phyloP scores from a whole-genome alignment of 2,113 vertebrate species.

The Protomyctophum bolini region DNA sequence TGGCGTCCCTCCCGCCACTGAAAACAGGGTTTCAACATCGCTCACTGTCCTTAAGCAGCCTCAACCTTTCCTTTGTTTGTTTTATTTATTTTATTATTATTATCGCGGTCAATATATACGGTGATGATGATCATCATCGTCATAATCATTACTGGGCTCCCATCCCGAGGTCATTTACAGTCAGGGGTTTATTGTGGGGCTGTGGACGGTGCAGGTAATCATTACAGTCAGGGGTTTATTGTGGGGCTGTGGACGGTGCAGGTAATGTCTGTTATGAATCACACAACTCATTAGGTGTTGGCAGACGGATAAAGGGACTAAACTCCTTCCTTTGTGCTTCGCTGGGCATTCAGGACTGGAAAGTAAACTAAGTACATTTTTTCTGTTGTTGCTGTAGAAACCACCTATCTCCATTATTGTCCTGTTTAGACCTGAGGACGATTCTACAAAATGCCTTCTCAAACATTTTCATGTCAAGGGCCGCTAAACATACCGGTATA shows the following conservation, averaged over 20 bases:
- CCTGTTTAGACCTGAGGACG: no score
- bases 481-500: no score
- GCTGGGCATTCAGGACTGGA: no score
- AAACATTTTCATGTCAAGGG: no score
- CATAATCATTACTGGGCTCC: slow-evolving; percentile 4
- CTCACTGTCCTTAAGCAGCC: neutral
- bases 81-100: neutral
- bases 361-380: no score
- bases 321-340: no score
- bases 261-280: neutral
- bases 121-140: slow-evolving; percentile 1
- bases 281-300: slow-evolving; percentile 1
- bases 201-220: neutral
- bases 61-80: neutral
- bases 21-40: neutral
- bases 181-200: neutral
- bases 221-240: neutral
- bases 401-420: no score
- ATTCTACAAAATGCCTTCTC: no score
- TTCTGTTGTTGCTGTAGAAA: no score
- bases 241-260: neutral
- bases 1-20: no score
- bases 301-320: neutral
- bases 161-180: neutral
- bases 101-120: slow-evolving; percentile 7